Percentiles rank a stretch among this genome's conserved stretches.
Evolutionary conservation across 2,888 invertebrate genomes (phyloP).

Genomic region (Heteromyza rotundicornis): DNA sequence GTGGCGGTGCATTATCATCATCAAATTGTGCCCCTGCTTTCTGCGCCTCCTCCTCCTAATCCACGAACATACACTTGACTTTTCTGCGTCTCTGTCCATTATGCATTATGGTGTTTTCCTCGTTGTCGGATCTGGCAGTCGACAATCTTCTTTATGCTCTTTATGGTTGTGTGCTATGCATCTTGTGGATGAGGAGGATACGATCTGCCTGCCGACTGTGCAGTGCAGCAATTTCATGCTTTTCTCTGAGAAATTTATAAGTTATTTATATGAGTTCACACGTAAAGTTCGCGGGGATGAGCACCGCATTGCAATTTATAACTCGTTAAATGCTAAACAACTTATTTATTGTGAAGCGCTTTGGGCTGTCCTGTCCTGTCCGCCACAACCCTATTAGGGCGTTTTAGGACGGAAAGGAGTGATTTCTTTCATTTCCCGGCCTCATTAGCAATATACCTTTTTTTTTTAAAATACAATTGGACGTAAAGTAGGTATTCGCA

Average conservation of each 20-base stretch:
- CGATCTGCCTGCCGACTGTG: conserved; percentile 21
- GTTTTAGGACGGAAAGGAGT: too few relatives aligned
- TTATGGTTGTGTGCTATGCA: conserved; percentile 20
- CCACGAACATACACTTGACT: not conserved
- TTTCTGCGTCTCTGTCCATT: not conserved
- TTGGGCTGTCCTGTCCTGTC: not conserved
- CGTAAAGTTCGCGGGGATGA: conserved; percentile 27
- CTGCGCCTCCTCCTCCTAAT: not conserved
- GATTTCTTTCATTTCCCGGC: too few relatives aligned
- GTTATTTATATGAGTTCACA: conserved; percentile 28
- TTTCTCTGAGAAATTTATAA: conserved; percentile 17
- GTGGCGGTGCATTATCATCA: conserved; percentile 43
- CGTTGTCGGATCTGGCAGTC: conserved; percentile 19
- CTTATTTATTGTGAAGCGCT: conserved; percentile 35
- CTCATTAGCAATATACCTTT: too few relatives aligned
- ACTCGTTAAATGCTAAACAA: conserved; percentile 48
- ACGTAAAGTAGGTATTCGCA: too few relatives aligned
- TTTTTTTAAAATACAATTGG: too few relatives aligned
- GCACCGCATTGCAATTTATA: conserved; percentile 37
- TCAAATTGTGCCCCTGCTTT: conserved; percentile 21
- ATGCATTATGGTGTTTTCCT: conserved; percentile 4
- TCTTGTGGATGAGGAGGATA: conserved; percentile 33
- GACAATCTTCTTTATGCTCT: conserved; percentile 18
- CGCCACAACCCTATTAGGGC: too few relatives aligned
- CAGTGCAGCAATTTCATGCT: conserved; percentile 23